A percentile compares a stretch with the other conserved stretches of the same genome.
Evolutionary conservation across 2,888 invertebrate genomes (phyloP).

Genomic region (Crepidodera aurea): DNA sequence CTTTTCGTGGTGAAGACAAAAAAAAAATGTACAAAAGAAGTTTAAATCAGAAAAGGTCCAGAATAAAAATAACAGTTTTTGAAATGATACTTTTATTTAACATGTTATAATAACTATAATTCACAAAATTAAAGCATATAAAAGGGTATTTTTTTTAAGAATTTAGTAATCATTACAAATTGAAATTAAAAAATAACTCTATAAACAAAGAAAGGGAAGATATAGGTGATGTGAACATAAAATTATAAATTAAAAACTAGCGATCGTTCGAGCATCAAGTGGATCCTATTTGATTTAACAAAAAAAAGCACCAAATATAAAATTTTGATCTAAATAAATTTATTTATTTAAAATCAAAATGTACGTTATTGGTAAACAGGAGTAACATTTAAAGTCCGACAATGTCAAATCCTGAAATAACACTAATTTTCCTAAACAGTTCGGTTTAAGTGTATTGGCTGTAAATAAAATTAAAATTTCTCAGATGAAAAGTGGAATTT

Average conservation of each 20-base stretch:
- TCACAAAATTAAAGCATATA: conserved; percentile 50
- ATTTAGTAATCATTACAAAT: conserved; percentile 37
- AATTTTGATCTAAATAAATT: neutral
- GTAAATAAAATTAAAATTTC: too few species aligned
- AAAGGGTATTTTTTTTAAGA: conserved; percentile 38
- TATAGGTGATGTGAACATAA: conserved; percentile 31
- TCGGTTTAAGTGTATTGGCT: too few species aligned
- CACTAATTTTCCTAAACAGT: too few species aligned
- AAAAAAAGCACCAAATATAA: conserved; percentile 4
- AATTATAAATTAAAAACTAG: conserved; percentile 5
- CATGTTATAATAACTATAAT: conserved; percentile 47
- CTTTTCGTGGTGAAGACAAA: too few species aligned
- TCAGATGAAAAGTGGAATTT: too few species aligned
- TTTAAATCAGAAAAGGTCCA: too few species aligned
- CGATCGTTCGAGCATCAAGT: conserved; percentile 6
- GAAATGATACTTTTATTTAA: conserved; percentile 45
- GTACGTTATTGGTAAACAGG: neutral
- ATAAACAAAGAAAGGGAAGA: conserved; percentile 33
- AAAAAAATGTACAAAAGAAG: too few species aligned
- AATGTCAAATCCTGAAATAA: too few species aligned
- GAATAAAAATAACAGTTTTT: too few species aligned
- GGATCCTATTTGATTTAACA: neutral
- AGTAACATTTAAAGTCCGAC: neutral
- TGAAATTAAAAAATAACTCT: conserved; percentile 36
- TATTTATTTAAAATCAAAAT: neutral